These are phyloP conservation scores for Dysmachus trigonus DNA, from an alignment of 2,888 invertebrate species.

Conservation along the genomic window DNA sequence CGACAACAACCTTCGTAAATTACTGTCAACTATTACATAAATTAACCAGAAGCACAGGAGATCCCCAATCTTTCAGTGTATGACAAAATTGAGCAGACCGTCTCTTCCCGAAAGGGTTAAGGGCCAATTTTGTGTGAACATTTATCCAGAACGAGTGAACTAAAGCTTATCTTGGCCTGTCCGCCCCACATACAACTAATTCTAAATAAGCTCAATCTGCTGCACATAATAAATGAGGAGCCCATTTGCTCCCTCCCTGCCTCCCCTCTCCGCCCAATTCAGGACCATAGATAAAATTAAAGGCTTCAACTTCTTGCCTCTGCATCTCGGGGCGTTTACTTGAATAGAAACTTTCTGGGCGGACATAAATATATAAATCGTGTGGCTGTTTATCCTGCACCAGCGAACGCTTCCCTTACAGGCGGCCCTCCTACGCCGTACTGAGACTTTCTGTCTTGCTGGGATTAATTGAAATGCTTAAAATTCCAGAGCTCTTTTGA, in stretches of 20 bases:
- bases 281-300: background rate
- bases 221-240: conserved; percentile 21
- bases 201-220: conserved; percentile 24
- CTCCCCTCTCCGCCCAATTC: background rate
- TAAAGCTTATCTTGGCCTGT: background rate
- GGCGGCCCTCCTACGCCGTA: conserved; percentile 47
- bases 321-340: background rate
- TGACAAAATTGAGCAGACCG: background rate
- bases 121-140: conserved; percentile 22
- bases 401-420: background rate
- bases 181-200: background rate
- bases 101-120: conserved; percentile 8
- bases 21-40: conserved; percentile 39
- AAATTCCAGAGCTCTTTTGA: conserved; percentile 63
- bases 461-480: conserved; percentile 65
- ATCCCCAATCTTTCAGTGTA: background rate
- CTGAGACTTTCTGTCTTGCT: conserved; percentile 58
- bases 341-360: background rate
- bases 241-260: background rate
- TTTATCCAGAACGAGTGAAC: background rate
- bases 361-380: conserved; percentile 39
- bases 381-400: conserved; percentile 28
- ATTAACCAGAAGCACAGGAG: conserved; percentile 15
- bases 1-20: conserved; percentile 33
- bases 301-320: background rate